phyloP scores from a whole-genome alignment of 2,888 invertebrate species.

The Baronia brevicornis region DNA sequence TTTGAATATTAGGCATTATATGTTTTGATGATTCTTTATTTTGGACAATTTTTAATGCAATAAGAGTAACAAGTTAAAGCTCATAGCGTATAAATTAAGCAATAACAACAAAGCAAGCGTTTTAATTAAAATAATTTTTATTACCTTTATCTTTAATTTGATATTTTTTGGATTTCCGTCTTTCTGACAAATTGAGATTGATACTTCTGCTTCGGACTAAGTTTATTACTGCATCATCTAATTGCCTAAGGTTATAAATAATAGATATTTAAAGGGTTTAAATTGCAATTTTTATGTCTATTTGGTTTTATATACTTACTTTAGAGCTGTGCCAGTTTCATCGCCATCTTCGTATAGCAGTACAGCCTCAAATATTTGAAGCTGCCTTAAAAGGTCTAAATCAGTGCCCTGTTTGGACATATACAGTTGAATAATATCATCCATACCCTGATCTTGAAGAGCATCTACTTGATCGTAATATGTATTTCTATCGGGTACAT shows the following conservation, averaged over 20 bases:
- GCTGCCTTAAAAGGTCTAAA: conserved; percentile 92
- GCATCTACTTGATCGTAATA: conserved; percentile 98
- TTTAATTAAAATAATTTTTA: no score
- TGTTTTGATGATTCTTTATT: conserved; percentile 2
- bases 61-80: no score
- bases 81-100: no score
- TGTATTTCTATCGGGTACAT: conserved; percentile 94
- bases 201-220: conserved; percentile 78
- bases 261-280: neutral
- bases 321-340: conserved; percentile 75
- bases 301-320: conserved; percentile 48
- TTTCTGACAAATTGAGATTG: conserved; percentile 74
- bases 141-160: conserved; percentile 83
- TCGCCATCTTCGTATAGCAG: conserved; percentile 90
- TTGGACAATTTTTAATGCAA: conserved; percentile 3
- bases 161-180: conserved; percentile 81
- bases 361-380: conserved; percentile 96
- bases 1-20: neutral
- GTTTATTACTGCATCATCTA: conserved; percentile 82
- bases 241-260: conserved; percentile 52
- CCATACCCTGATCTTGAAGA: conserved; percentile 95
- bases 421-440: conserved; percentile 88
- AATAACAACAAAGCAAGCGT: no score
- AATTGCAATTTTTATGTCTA: no score
- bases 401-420: conserved; percentile 95